A percentile compares a stretch with the other conserved stretches of the same genome.
phyloP scores from a whole-genome alignment of 2,113 vertebrate genomes.

The Alouatta palliata region DNA sequence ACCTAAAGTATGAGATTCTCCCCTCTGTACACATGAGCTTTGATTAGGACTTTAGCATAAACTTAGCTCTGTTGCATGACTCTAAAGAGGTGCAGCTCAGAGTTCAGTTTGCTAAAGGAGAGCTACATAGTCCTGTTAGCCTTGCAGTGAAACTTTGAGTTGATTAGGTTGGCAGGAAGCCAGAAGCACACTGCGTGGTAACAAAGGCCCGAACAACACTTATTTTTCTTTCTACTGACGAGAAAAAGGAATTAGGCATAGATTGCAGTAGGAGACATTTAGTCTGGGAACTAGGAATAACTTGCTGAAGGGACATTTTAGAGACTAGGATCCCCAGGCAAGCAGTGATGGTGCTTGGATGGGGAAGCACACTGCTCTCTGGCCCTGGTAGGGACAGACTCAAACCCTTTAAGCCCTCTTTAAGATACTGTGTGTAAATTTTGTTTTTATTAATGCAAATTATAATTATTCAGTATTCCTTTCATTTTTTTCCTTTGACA shows the following conservation, averaged over 20 bases:
- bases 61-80: neutral
- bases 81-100: neutral
- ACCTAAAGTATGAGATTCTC: neutral
- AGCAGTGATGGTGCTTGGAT: neutral
- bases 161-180: neutral
- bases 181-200: neutral
- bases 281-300: conserved; percentile 4
- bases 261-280: neutral
- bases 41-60: neutral
- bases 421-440: neutral
- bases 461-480: neutral
- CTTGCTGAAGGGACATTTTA: neutral
- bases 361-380: neutral
- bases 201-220: neutral
- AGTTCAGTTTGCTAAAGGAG: neutral
- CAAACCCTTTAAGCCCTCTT: neutral
- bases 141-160: neutral
- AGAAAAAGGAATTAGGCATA: neutral
- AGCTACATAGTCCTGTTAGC: neutral
- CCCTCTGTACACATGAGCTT: neutral
- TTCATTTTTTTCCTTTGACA: conserved; percentile 14
- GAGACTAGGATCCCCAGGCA: neutral
- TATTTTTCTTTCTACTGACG: neutral
- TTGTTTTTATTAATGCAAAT: conserved; percentile 11
- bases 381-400: neutral